Evolutionary conservation across 1,140 invertebrate genomes (phyloP).

Genomic region (Stegodyphus mimosarum): DNA sequence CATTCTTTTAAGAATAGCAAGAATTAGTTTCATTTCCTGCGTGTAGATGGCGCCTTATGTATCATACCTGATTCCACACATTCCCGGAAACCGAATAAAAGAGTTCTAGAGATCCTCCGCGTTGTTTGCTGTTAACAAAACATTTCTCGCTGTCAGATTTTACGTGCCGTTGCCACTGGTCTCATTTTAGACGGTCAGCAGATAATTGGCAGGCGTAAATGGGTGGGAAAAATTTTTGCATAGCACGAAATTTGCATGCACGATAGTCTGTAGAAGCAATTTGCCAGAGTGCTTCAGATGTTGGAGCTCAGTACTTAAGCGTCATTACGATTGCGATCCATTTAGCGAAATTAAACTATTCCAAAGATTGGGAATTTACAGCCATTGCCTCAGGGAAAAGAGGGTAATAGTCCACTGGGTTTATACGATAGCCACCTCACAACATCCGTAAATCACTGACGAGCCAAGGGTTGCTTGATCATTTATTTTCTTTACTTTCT

Average conservation of each 20-base stretch:
- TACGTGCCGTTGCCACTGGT: conserved; percentile 51
- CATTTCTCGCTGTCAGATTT: conserved; percentile 33
- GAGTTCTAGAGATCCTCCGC: too few relatives aligned
- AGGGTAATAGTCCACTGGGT: neutral
- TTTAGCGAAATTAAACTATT: conserved; percentile 58
- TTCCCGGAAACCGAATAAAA: neutral
- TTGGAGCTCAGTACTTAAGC: conserved; percentile 27
- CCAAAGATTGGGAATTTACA: conserved; percentile 54
- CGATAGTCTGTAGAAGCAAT: conserved; percentile 48
- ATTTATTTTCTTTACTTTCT: neutral
- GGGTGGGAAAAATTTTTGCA: conserved; percentile 53
- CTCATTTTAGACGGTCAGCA: conserved; percentile 39
- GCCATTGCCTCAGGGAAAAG: conserved; percentile 13
- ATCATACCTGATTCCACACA: neutral
- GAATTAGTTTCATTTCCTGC: too few relatives aligned
- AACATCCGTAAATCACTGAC: conserved; percentile 30
- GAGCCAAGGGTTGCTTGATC: neutral
- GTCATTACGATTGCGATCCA: conserved; percentile 54
- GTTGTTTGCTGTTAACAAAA: conserved; percentile 27
- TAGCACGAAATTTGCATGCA: conserved; percentile 47
- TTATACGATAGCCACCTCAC: conserved; percentile 18
- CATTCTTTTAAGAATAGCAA: too few relatives aligned
- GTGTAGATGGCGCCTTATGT: neutral
- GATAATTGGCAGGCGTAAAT: conserved; percentile 56
- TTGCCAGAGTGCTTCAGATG: conserved; percentile 41